Percentiles rank a stretch among this genome's conserved stretches.
These are phyloP conservation scores for Myotis lucifugus DNA, from an alignment of 2,113 vertebrate genomes.

Conservation along the genomic window DNA sequence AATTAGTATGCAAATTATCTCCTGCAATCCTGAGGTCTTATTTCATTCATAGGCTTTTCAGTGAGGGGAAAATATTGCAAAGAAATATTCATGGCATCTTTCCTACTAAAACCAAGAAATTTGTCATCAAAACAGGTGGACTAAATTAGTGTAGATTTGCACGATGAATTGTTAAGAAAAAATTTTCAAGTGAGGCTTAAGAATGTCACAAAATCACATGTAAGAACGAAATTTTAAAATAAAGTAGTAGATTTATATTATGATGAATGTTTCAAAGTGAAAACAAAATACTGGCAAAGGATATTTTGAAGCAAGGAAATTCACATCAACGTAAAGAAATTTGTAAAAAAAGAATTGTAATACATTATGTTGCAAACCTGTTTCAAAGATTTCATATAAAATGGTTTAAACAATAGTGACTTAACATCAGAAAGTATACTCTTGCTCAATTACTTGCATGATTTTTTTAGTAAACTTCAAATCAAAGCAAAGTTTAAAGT, in stretches of 20 bases:
- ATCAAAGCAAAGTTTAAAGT: slow-evolving; percentile 40
- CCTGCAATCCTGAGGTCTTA: slow-evolving; percentile 43
- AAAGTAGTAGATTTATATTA: slow-evolving; percentile 60
- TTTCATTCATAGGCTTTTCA: slow-evolving; percentile 66
- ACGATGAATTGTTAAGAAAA: slow-evolving; percentile 14
- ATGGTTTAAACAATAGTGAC: slow-evolving; percentile 42
- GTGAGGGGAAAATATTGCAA: slow-evolving; percentile 33
- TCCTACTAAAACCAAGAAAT: slow-evolving; percentile 28
- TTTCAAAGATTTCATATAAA: slow-evolving; percentile 51
- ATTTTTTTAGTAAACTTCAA: slow-evolving; percentile 39
- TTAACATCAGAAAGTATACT: slow-evolving; percentile 52
- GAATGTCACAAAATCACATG: slow-evolving; percentile 60
- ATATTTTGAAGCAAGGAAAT: slow-evolving; percentile 52
- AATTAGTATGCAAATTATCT: slow-evolving; percentile 75
- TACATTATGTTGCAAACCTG: slow-evolving; percentile 42
- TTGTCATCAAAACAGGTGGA: slow-evolving; percentile 51
- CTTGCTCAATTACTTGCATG: slow-evolving; percentile 37
- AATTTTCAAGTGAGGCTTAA: slow-evolving; percentile 50
- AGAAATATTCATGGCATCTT: slow-evolving; percentile 43
- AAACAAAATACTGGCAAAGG: slow-evolving; percentile 40
- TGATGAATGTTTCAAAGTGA: slow-evolving; percentile 43
- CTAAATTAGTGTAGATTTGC: slow-evolving; percentile 43
- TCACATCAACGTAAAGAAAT: slow-evolving; percentile 1
- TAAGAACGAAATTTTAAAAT: slow-evolving; percentile 59
- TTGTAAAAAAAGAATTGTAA: background rate